phyloP scores from a whole-genome alignment of 2,113 vertebrate genomes.

The Uria aalge region DNA sequence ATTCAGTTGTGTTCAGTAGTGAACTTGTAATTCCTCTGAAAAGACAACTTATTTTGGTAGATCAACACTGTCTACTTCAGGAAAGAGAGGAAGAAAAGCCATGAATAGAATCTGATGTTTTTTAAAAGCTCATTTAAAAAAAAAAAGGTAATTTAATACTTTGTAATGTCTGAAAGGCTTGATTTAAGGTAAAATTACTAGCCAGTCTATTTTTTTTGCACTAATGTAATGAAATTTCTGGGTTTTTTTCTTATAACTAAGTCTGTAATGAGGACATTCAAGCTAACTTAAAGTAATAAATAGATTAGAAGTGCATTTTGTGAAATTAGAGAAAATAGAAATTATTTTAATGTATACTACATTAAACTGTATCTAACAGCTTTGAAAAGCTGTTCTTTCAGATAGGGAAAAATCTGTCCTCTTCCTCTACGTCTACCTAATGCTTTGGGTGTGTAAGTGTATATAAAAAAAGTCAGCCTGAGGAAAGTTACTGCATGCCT shows the following conservation, averaged over 20 bases:
- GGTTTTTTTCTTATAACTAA: background rate
- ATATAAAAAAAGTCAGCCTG: background rate
- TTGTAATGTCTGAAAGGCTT: background rate
- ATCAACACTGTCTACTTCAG: background rate
- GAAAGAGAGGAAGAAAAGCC: background rate
- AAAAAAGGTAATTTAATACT: background rate
- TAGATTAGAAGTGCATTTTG: background rate
- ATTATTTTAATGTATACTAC: background rate
- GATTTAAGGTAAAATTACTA: background rate
- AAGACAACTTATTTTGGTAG: too few species aligned
- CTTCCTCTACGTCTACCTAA: background rate
- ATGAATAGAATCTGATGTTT: background rate
- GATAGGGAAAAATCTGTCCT: background rate
- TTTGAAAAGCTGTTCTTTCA: background rate
- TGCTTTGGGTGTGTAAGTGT: background rate
- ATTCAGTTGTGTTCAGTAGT: background rate
- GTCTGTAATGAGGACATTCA: background rate
- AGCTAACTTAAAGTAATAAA: background rate
- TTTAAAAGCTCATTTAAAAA: background rate
- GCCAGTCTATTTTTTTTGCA: background rate
- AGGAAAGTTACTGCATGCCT: background rate
- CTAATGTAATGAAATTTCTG: background rate
- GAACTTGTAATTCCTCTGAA: background rate
- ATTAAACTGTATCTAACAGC: background rate
- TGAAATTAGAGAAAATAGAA: background rate